Conservation (phyloP, 2,113 vertebrate genomes). For the Pungitius pungitius region DNA sequence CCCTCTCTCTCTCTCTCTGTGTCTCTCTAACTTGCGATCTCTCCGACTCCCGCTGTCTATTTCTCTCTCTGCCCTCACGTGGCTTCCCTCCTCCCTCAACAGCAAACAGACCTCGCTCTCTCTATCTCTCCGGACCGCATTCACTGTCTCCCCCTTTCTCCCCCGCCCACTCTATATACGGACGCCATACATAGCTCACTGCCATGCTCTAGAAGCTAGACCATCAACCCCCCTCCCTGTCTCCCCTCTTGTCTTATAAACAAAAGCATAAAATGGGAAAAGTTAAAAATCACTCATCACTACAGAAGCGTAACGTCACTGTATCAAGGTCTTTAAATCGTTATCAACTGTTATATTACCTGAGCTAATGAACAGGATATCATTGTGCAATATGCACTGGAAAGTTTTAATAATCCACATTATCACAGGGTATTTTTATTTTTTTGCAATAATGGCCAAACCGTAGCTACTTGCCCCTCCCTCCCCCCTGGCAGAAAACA, state of each 20-base stretch:
- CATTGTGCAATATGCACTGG: not conserved
- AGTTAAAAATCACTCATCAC: no score
- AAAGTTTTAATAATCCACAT: not conserved
- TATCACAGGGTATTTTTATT: slow-evolving; percentile 19
- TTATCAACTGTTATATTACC: slow-evolving; percentile 5
- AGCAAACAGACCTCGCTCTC: slow-evolving; percentile 25
- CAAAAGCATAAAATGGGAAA: no score
- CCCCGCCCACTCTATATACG: slow-evolving; percentile 38
- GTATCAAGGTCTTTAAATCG: not conserved
- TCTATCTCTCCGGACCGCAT: slow-evolving; percentile 26
- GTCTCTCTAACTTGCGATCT: slow-evolving; percentile 9
- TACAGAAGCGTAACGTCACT: no score
- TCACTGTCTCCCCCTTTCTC: slow-evolving; percentile 4
- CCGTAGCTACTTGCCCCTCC: slow-evolving; percentile 47
- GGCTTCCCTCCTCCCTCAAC: slow-evolving; percentile 25
- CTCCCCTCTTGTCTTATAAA: no score
- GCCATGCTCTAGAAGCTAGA: slow-evolving; percentile 47
- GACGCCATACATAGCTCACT: slow-evolving; percentile 68
- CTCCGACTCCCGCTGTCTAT: slow-evolving; percentile 15
- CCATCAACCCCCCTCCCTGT: slow-evolving; percentile 28
- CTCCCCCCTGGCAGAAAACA: slow-evolving; percentile 44
- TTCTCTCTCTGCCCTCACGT: slow-evolving; percentile 39
- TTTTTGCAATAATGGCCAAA: slow-evolving; percentile 43
- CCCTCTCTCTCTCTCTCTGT: slow-evolving; percentile 29
- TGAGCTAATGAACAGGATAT: not conserved